phyloP scores from a whole-genome alignment of 2,113 vertebrate species.

The Stigmatopora nigra region DNA sequence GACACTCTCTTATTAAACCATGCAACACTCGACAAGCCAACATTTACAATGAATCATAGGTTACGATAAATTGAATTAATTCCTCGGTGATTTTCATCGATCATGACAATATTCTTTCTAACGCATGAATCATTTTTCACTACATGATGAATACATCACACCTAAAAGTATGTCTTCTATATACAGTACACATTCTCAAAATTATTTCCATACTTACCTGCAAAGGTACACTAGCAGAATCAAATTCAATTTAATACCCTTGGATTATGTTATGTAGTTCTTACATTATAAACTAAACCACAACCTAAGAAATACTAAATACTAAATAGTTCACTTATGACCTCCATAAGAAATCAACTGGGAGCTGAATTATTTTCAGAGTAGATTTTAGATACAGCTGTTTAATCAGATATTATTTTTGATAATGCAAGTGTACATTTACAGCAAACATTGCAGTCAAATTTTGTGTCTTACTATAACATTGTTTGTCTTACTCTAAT shows the following conservation, averaged over 20 bases:
- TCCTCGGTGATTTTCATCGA: constrained; percentile 52
- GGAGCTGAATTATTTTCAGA: background rate
- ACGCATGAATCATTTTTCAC: constrained; percentile 27
- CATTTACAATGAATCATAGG: constrained; percentile 55
- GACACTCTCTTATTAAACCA: constrained; percentile 58
- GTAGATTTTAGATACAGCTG: background rate
- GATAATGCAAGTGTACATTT: background rate
- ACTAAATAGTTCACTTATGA: background rate
- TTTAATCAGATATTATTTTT: background rate
- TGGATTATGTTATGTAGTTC: background rate
- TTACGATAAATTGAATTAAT: constrained; percentile 46
- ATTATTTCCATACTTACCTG: no score
- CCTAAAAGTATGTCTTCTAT: constrained; percentile 17
- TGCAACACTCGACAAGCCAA: constrained; percentile 68
- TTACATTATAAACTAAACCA: background rate
- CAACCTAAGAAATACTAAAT: background rate
- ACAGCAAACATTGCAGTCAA: constrained; percentile 30
- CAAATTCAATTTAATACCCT: background rate
- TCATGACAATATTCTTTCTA: constrained; percentile 54
- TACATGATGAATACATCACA: constrained; percentile 13
- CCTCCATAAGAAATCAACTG: background rate
- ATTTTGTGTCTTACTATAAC: constrained; percentile 17
- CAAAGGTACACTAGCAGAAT: background rate
- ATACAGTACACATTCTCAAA: background rate
- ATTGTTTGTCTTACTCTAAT: constrained; percentile 16